These are phyloP conservation scores for Diploscapter pachys DNA, from an alignment of 1,140 invertebrate genomes.

Conservation along the genomic window DNA sequence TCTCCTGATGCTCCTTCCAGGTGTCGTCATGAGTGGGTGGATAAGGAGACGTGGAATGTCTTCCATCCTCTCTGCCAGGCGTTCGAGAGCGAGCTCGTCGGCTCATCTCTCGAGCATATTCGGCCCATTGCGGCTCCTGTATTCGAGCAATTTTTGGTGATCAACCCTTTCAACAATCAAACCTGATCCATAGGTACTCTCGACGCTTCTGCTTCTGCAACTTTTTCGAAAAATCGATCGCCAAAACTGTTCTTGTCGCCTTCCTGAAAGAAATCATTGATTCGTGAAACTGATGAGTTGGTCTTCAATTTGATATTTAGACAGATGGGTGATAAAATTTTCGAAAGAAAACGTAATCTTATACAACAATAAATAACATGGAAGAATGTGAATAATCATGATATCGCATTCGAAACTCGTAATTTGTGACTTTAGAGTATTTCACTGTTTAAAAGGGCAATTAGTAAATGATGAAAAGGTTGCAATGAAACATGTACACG, in stretches of 20 bases:
- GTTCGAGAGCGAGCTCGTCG: constrained; percentile 44
- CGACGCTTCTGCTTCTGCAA: constrained; percentile 44
- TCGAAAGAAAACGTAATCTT: too few relatives aligned
- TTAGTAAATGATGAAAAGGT: neutral
- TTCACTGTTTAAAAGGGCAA: neutral
- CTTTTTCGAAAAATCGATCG: constrained; percentile 44
- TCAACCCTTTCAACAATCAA: neutral
- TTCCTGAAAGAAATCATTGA: constrained; percentile 22
- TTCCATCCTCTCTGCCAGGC: constrained; percentile 29
- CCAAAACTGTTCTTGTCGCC: constrained; percentile 35
- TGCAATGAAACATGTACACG: too few relatives aligned
- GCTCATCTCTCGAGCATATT: constrained; percentile 39
- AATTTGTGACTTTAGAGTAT: neutral
- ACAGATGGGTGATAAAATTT: too few relatives aligned
- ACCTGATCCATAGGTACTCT: constrained; percentile 37
- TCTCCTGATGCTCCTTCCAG: too few relatives aligned
- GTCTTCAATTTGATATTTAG: too few relatives aligned
- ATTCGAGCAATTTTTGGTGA: constrained; percentile 12
- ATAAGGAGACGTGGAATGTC: constrained; percentile 2
- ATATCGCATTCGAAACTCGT: too few relatives aligned
- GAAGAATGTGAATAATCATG: too few relatives aligned
- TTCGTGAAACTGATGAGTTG: too few relatives aligned
- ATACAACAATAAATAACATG: too few relatives aligned
- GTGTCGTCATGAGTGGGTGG: neutral
- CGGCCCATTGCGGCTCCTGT: constrained; percentile 45